phyloP scores from a whole-genome alignment of 2,797 vertebrate species.

The Rhodeus uyekii region DNA sequence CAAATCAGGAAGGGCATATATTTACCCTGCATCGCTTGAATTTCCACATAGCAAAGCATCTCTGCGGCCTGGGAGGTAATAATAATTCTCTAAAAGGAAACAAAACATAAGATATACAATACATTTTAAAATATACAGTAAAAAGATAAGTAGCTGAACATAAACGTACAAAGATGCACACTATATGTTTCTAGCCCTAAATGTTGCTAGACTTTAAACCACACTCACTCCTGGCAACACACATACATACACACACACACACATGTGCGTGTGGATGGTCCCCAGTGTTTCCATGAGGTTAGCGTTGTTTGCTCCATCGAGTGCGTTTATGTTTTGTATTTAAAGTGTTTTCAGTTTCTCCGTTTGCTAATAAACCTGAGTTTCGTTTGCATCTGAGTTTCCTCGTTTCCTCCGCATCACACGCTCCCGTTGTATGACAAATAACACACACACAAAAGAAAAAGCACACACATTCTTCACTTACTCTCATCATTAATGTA shows the following conservation, averaged over 20 bases:
- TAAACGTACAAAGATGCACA: constrained; percentile 7
- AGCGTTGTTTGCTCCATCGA: no score
- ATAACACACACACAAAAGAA: neutral
- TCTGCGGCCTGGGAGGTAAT: constrained; percentile 86
- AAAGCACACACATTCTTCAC: constrained; percentile 50
- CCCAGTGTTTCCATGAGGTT: no score
- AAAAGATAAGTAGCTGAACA: neutral
- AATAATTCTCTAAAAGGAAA: constrained; percentile 84
- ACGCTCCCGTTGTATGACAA: no score
- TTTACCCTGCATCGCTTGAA: constrained; percentile 93
- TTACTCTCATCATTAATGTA: constrained; percentile 90
- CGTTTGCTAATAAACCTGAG: no score
- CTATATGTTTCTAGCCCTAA: neutral
- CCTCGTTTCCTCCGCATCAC: no score
- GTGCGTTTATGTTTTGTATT: no score
- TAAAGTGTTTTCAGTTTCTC: no score
- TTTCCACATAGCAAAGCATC: constrained; percentile 97
- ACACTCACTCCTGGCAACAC: constrained; percentile 7
- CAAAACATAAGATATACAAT: constrained; percentile 39
- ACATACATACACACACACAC: constrained; percentile 7
- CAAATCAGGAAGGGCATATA: constrained; percentile 47
- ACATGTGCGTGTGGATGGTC: no score
- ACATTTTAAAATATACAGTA: neutral
- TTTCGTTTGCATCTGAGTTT: no score
- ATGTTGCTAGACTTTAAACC: constrained; percentile 27